Evolutionary conservation across 2,888 invertebrate species (phyloP).

Genomic region (Caenorhabditis uteleia): DNA sequence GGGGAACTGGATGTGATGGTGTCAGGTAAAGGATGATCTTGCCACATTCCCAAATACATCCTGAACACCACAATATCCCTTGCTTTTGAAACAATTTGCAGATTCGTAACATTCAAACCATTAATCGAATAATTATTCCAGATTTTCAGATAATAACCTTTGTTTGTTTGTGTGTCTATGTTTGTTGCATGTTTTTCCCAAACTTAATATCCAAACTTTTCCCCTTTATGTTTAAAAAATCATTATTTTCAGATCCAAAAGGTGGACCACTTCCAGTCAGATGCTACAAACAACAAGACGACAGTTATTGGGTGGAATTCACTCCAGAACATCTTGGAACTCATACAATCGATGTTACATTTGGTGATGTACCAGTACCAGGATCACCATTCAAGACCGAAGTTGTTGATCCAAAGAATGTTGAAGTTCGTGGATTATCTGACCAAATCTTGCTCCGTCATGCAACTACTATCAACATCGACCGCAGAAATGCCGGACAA

Average conservation of each 20-base stretch:
- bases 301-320: constrained; percentile 89
- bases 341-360: constrained; percentile 86
- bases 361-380: constrained; percentile 79
- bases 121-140: too few relatives aligned
- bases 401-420: constrained; percentile 75
- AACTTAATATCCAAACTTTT: constrained; percentile 31
- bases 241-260: constrained; percentile 73
- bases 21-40: constrained; percentile 63
- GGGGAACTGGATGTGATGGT: constrained; percentile 70
- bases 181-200: constrained; percentile 40
- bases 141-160: constrained; percentile 22
- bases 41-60: constrained; percentile 4
- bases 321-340: constrained; percentile 74
- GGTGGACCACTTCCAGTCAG: constrained; percentile 81
- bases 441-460: constrained; percentile 57
- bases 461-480: constrained; percentile 59
- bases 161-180: constrained; percentile 31
- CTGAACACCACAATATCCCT: constrained; percentile 2
- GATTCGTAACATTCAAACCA: constrained; percentile 4
- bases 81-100: not conserved
- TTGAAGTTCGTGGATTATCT: constrained; percentile 53
- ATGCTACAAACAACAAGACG: constrained; percentile 94
- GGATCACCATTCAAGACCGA: constrained; percentile 93
- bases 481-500: constrained; percentile 62
- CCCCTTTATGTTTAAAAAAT: constrained; percentile 19